Percentiles rank a stretch among this genome's conserved stretches.
phyloP scores from a whole-genome alignment of 2,797 vertebrate genomes.

The Etheostoma nigrum region DNA sequence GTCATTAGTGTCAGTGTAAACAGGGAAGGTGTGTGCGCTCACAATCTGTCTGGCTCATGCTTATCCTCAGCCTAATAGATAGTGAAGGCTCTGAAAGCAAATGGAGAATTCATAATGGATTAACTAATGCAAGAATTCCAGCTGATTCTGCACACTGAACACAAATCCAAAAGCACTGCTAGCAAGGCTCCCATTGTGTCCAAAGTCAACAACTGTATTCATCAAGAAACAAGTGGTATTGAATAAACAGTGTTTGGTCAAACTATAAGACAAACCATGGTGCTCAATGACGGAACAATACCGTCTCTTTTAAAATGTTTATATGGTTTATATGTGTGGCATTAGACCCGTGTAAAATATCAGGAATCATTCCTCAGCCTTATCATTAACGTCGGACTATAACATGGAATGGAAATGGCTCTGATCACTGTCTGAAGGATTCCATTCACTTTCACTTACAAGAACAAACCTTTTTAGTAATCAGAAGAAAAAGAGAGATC shows the following conservation, averaged over 20 bases:
- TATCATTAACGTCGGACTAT: background rate
- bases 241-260: background rate
- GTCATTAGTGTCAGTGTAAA: slow-evolving; percentile 60
- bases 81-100: slow-evolving; percentile 48
- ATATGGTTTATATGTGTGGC: background rate
- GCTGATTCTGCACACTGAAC: slow-evolving; percentile 44
- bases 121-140: slow-evolving; percentile 49
- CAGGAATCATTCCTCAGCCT: background rate
- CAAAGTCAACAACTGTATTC: slow-evolving; percentile 25
- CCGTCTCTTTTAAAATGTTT: background rate
- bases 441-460: background rate
- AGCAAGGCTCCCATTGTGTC: background rate
- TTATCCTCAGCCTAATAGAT: slow-evolving; percentile 57
- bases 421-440: background rate
- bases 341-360: background rate
- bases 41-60: slow-evolving; percentile 32
- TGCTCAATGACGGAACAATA: background rate
- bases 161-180: slow-evolving; percentile 37
- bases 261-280: background rate
- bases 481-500: background rate
- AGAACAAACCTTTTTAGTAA: background rate
- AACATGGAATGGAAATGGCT: background rate
- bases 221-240: slow-evolving; percentile 7
- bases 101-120: slow-evolving; percentile 53
- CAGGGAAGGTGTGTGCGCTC: slow-evolving; percentile 40